Percentiles rank a stretch among this genome's conserved stretches.
Evolutionary conservation across 2,888 invertebrate species (phyloP).

Genomic region (Epinotia demarniana): DNA sequence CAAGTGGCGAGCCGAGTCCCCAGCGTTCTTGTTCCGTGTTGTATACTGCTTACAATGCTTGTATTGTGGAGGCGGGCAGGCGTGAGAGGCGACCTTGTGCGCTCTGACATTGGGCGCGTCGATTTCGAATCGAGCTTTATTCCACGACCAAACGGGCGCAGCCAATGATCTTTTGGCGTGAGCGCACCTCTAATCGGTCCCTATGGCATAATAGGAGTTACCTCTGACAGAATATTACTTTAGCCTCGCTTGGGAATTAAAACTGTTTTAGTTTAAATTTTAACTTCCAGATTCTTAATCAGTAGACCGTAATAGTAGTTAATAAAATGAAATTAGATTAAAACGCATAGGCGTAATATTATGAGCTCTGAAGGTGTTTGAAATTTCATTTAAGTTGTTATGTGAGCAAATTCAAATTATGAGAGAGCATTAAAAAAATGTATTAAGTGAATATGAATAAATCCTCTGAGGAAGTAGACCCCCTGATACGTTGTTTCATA

Average conservation of each 20-base stretch:
- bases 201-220: constrained; percentile 46
- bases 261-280: not conserved
- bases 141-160: constrained; percentile 57
- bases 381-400: too few relatives aligned
- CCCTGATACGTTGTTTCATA: too few relatives aligned
- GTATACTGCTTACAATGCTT: constrained; percentile 14
- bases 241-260: not conserved
- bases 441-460: too few relatives aligned
- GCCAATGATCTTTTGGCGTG: constrained; percentile 50
- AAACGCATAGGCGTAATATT: too few relatives aligned
- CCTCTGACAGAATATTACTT: constrained; percentile 12
- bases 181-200: constrained; percentile 46
- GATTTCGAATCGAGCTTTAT: constrained; percentile 71
- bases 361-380: too few relatives aligned
- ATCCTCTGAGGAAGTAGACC: too few relatives aligned
- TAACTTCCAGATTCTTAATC: not conserved
- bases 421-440: too few relatives aligned
- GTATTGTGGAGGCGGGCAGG: constrained; percentile 61
- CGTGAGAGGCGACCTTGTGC: constrained; percentile 77
- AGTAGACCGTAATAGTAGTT: not conserved
- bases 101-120: constrained; percentile 73
- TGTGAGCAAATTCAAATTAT: too few relatives aligned
- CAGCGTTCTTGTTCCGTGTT: not conserved
- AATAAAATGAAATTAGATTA: too few relatives aligned
- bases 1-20: too few relatives aligned